Evolutionary conservation across 2,113 vertebrate species (phyloP), one percentile per base, ranked within the genome.

Genomic region (Vicugna pacos): DNA sequence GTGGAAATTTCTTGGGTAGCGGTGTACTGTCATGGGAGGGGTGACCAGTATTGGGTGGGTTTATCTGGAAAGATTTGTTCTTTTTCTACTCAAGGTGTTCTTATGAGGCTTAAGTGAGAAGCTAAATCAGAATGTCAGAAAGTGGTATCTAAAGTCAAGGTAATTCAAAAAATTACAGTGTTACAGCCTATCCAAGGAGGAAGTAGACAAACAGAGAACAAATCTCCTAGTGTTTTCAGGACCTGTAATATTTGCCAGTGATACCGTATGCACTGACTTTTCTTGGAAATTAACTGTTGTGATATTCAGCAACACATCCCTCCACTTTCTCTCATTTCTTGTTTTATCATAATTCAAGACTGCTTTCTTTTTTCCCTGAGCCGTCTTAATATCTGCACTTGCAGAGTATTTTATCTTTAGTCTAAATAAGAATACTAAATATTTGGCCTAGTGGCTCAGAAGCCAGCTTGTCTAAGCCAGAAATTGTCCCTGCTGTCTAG

Each of bases 341-440:
- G 42, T 76, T 91, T 91, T 83, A 90, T 81, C 69, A 48, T 42
- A 86, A 60, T 35, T 81, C 50, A 81, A 15, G 32, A 54, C 26
- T 19, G 22, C 81, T 94, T 83, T 60, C 48, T 62, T 85, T 76
- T 56, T 81, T 65, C 38, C 22, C 80, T 30, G 58, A 64, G 15
- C 32, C 58, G 54, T 82, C 77, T 85, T 90, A 69, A 81, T 75
- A 54, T 30, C 88, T 95, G 16, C 22, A 62, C 48, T 96, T 72
- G 42, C 42, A 52, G 20, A 92, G 56, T 70, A 86, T 97, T 98
- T 95, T 95, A 77, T 95, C 52, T 89, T 87, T 73, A 67, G 75
- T 72, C 75, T 95, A 95, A 96, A 94, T 93, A 96, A 93, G 94
- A 93, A 91, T 79, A 85, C 48, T 70, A 94, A 97, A 75, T 97